These are phyloP conservation scores for Oncorhynchus mykiss DNA, from an alignment of 2,113 vertebrate genomes.

Conservation along the genomic window DNA sequence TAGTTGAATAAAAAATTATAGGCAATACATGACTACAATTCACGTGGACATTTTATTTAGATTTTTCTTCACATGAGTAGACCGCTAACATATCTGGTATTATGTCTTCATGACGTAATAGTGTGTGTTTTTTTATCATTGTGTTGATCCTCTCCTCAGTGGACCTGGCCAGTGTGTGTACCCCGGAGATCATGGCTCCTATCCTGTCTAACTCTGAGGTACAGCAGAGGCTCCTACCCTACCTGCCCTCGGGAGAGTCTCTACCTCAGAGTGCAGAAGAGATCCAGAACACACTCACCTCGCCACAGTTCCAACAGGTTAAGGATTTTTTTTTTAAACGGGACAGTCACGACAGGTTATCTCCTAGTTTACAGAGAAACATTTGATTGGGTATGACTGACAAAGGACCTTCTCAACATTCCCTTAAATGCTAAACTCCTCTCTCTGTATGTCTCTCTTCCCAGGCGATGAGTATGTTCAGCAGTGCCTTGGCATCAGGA, in stretches of 20 bases:
- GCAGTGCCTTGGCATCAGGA: constrained; percentile 93
- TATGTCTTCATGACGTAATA: too few relatives aligned
- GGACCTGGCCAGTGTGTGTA: constrained; percentile 91
- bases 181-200: constrained; percentile 94
- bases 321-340: neutral
- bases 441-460: neutral
- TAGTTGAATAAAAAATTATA: too few relatives aligned
- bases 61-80: too few relatives aligned
- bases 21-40: too few relatives aligned
- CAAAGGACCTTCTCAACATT: too few relatives aligned
- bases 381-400: too few relatives aligned
- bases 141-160: constrained; percentile 64
- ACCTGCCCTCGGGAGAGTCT: constrained; percentile 90
- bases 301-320: constrained; percentile 98
- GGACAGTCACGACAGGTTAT: too few relatives aligned
- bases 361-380: too few relatives aligned
- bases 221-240: constrained; percentile 89
- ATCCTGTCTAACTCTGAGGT: constrained; percentile 91
- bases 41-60: too few relatives aligned
- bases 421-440: too few relatives aligned
- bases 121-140: too few relatives aligned
- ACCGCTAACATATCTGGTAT: too few relatives aligned
- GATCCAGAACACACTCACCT: constrained; percentile 94
- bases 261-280: constrained; percentile 91
- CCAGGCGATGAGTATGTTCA: constrained; percentile 98